Percentiles rank a stretch among this genome's conserved stretches.
phyloP scores from a whole-genome alignment of 2,797 vertebrate genomes.

The Cheirogaleus major region DNA sequence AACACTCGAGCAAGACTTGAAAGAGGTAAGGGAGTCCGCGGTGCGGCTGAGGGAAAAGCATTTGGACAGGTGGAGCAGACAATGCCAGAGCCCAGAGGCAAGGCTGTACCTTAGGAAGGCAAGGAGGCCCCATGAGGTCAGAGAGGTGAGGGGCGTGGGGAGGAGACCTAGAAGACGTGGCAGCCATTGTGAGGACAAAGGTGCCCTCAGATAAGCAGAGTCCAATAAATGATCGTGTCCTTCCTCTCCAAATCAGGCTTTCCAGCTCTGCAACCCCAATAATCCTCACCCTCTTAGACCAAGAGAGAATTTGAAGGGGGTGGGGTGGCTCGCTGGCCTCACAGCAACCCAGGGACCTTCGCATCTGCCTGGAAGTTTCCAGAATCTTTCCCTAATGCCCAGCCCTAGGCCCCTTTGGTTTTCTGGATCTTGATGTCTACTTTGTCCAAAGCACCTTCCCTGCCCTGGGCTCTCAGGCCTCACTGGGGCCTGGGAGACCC shows the following conservation, averaged over 20 bases:
- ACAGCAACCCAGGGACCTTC: neutral
- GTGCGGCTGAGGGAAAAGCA: neutral
- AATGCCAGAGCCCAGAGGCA: neutral
- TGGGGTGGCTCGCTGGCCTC: neutral
- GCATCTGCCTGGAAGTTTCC: neutral
- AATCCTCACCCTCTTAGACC: neutral
- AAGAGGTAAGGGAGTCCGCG: neutral
- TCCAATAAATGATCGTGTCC: neutral
- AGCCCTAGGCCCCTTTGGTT: neutral
- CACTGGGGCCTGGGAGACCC: neutral
- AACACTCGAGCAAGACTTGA: neutral
- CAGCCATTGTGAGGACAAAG: no score
- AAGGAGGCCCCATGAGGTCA: neutral
- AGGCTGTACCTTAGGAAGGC: neutral
- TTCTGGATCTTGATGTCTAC: neutral
- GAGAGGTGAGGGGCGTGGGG: neutral
- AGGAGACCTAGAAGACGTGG: no score
- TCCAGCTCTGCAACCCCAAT: neutral
- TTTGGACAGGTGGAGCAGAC: neutral
- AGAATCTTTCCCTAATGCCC: neutral
- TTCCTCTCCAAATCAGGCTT: neutral
- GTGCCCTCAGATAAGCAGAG: neutral
- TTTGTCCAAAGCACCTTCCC: neutral
- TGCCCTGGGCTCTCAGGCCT: rapidly evolving
- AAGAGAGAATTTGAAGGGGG: neutral